phyloP scores from a whole-genome alignment of 2,888 invertebrate genomes.

The Meghimatium bilineatum region DNA sequence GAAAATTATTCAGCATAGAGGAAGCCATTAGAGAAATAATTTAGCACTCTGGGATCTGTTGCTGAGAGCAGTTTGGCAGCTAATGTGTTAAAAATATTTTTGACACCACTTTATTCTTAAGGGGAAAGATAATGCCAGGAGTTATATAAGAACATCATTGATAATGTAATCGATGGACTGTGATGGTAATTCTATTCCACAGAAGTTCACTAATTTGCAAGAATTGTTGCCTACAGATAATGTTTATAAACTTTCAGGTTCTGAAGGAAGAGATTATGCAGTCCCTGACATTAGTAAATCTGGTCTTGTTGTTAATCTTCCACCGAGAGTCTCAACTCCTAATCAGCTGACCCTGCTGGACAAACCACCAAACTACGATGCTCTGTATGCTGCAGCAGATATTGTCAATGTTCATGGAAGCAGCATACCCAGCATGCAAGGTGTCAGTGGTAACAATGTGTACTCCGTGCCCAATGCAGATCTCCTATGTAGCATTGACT shows the following conservation, averaged over 20 bases:
- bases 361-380: conserved; percentile 70
- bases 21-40: too few relatives aligned
- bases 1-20: too few relatives aligned
- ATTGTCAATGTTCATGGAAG: conserved; percentile 68
- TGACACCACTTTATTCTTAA: too few relatives aligned
- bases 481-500: conserved; percentile 68
- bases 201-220: too few relatives aligned
- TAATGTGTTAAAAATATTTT: too few relatives aligned
- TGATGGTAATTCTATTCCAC: too few relatives aligned
- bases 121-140: too few relatives aligned
- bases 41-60: too few relatives aligned
- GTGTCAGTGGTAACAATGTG: conserved; percentile 78
- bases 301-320: conserved; percentile 68
- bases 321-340: conserved; percentile 64
- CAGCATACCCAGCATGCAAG: conserved; percentile 73
- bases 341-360: conserved; percentile 56
- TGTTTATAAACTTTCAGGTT: conserved; percentile 19
- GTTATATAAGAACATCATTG: too few relatives aligned
- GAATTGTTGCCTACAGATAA: not conserved
- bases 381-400: conserved; percentile 70
- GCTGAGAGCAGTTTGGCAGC: too few relatives aligned
- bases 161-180: too few relatives aligned
- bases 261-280: conserved; percentile 75
- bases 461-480: conserved; percentile 80
- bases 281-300: conserved; percentile 76